Evolutionary conservation across 1,140 invertebrate species (phyloP), one percentile per base, ranked within the genome.

Genomic region (Drosophila lacertosa): DNA sequence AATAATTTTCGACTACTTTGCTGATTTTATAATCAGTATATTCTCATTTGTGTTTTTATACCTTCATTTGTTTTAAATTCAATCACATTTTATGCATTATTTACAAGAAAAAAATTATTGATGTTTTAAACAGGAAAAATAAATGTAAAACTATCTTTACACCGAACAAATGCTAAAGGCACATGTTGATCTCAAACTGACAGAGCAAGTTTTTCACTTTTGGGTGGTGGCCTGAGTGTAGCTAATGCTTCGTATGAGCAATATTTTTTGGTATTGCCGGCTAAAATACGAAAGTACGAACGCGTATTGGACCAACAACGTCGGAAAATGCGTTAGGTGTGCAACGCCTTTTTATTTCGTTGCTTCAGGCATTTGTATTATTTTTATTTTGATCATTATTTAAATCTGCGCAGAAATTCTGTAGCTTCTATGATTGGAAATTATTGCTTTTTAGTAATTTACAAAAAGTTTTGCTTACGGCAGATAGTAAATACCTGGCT

Each of bases 241-340:
- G 72, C 65, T 72, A 83, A 74, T 74, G 77, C 57, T 37, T 63
- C 77, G 77, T 86, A 86, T 86, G 50, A 70, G 77, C 77, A 79
- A 80, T 86, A 77, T 51, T 73, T 81, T 65, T 67, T 72, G 44
- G 62, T 77, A 59, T 62, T 81, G 58, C 63, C 82, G 59, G 63
- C 68, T 88, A 88, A 86, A 86, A 82, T 86, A 88, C 82, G n/a
- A n/a, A n/a, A n/a, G n/a, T n/a, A 88, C 78, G 77, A 58, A 80
- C 74, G 35, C 22, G 54, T 47, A 35, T 32, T 32, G 54, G 54
- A 60, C 32, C 65, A 70, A 58, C 53, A 74, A 64, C 44, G 64
- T 35, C 47, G 35, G 37, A 50, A 53, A 86, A 86, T 88, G 77
- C 69, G 47, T 88, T 15, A 39, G 74, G 44, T 47, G 22, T 51